phyloP scores from a whole-genome alignment of 2,797 vertebrate species.

The Vireo griseus region DNA sequence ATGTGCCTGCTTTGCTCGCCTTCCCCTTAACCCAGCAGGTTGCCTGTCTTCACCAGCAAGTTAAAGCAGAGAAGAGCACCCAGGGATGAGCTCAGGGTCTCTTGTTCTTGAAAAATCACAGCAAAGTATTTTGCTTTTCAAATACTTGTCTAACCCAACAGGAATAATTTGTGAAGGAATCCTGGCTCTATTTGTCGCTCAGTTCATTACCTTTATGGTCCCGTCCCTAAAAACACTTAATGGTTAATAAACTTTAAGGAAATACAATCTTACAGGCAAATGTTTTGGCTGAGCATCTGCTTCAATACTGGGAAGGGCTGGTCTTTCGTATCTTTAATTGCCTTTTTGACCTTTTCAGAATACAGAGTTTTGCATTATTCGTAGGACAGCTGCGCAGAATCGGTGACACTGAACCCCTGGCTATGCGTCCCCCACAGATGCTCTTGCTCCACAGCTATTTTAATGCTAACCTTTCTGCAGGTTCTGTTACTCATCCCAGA shows the following conservation, averaged over 20 bases:
- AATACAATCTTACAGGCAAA: constrained; percentile 22
- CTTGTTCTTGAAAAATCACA: neutral
- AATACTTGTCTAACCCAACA: neutral
- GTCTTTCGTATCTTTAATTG: constrained; percentile 58
- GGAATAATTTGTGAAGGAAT: neutral
- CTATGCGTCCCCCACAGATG: neutral
- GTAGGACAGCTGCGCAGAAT: neutral
- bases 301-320: neutral
- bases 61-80: neutral
- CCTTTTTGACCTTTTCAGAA: constrained; percentile 53
- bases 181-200: neutral
- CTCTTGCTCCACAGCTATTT: neutral
- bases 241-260: constrained; percentile 54
- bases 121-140: neutral
- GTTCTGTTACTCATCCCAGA: neutral
- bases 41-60: neutral
- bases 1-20: rapidly evolving
- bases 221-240: neutral
- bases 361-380: neutral
- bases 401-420: neutral
- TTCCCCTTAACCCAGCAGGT: neutral
- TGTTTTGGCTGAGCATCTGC: constrained; percentile 40
- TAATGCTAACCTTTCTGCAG: constrained; percentile 50
- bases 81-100: neutral
- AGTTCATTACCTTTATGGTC: constrained; percentile 20